A percentile compares a stretch with the other conserved stretches of the same genome.
Conservation (phyloP, 2,113 vertebrate genomes). For the Macroglossus sobrinus region DNA sequence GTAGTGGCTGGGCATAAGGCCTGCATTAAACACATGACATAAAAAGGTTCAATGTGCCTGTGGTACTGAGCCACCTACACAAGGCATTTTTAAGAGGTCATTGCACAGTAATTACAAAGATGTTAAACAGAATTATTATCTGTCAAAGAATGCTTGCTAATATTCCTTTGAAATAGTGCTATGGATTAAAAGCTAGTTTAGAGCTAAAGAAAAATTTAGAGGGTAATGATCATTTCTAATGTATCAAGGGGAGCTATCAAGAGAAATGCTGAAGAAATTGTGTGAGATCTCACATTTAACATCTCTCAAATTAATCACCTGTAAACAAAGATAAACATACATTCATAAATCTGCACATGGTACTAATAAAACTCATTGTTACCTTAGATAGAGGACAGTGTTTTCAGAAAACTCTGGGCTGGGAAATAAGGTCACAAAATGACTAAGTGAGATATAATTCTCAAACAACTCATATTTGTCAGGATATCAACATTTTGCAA, state of each 20-base stretch:
- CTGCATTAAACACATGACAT: neutral
- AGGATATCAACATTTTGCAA: neutral
- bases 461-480: neutral
- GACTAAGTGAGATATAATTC: neutral
- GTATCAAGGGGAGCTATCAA: neutral
- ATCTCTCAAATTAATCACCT: neutral
- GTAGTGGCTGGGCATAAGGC: neutral
- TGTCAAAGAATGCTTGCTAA: neutral
- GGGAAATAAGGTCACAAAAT: neutral
- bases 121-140: neutral
- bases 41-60: neutral
- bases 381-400: neutral
- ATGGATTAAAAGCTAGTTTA: neutral
- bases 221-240: neutral
- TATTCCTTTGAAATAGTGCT: neutral
- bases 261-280: neutral
- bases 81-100: neutral
- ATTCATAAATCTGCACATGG: neutral
- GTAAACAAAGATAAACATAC: neutral
- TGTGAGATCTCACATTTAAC: neutral
- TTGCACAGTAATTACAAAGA: neutral
- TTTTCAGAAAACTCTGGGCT: conserved; percentile 20
- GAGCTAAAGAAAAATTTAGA: neutral
- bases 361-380: neutral
- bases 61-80: neutral